phyloP scores from a whole-genome alignment of 2,113 vertebrate species.

The Lipotes vexillifer region DNA sequence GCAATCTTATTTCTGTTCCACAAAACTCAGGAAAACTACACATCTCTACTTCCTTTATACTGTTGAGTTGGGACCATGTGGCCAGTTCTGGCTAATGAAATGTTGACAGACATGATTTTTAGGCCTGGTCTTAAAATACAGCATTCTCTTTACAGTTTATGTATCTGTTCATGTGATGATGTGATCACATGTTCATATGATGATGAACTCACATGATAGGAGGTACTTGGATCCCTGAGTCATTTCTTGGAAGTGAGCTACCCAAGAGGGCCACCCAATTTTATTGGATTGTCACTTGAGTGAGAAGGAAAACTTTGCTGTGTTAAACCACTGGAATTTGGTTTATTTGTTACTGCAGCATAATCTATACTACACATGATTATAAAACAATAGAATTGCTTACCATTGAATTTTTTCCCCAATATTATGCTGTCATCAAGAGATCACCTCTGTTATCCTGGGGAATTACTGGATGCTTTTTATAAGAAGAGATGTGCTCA shows the following conservation, averaged over 20 bases:
- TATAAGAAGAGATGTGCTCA: background rate
- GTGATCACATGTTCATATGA: background rate
- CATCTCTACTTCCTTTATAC: background rate
- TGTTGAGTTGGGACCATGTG: background rate
- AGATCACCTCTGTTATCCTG: background rate
- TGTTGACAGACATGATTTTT: background rate
- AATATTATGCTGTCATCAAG: background rate
- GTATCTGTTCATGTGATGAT: background rate
- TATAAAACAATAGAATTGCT: background rate
- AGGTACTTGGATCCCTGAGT: background rate
- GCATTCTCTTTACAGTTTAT: background rate
- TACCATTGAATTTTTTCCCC: background rate
- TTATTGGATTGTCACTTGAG: background rate
- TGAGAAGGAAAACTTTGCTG: background rate
- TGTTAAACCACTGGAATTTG: background rate
- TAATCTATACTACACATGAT: background rate
- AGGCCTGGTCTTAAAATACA: background rate
- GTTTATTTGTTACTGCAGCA: background rate
- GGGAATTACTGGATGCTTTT: background rate
- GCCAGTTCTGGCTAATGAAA: background rate
- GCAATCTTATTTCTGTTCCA: background rate
- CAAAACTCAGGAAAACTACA: background rate
- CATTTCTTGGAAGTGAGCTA: background rate
- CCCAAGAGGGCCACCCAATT: background rate
- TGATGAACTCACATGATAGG: background rate